Conservation (phyloP, 2,113 vertebrate species). For the Apistogramma diplotaenia region DNA sequence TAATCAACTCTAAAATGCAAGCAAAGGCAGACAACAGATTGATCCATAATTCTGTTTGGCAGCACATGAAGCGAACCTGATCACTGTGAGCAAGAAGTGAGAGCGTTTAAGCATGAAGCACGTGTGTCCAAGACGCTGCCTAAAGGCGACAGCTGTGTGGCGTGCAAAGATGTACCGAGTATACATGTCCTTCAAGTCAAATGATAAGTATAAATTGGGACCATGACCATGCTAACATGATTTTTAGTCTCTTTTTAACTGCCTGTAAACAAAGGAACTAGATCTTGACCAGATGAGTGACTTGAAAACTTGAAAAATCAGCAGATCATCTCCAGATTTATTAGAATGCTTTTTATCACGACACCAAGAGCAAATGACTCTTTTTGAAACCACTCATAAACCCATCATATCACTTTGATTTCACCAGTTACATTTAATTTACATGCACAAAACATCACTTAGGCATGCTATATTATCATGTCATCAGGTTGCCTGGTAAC, state of each 20-base stretch:
- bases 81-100: neutral
- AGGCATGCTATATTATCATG: neutral
- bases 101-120: neutral
- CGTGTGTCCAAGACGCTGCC: neutral
- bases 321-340: neutral
- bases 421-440: neutral
- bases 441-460: neutral
- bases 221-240: neutral
- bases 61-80: neutral
- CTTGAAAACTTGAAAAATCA: neutral
- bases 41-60: neutral
- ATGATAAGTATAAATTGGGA: neutral
- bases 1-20: neutral
- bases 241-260: neutral
- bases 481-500: neutral
- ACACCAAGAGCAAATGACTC: neutral
- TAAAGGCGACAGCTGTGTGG: neutral
- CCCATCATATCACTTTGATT: neutral
- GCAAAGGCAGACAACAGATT: neutral
- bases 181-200: neutral
- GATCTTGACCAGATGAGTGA: too few species aligned
- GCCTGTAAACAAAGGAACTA: neutral
- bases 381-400: neutral
- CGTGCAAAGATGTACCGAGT: neutral
- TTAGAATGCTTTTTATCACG: neutral